Evolutionary conservation across 2,888 invertebrate species (phyloP), one percentile per base, ranked within the genome.

Genomic region (Dilophus febrilis): DNA sequence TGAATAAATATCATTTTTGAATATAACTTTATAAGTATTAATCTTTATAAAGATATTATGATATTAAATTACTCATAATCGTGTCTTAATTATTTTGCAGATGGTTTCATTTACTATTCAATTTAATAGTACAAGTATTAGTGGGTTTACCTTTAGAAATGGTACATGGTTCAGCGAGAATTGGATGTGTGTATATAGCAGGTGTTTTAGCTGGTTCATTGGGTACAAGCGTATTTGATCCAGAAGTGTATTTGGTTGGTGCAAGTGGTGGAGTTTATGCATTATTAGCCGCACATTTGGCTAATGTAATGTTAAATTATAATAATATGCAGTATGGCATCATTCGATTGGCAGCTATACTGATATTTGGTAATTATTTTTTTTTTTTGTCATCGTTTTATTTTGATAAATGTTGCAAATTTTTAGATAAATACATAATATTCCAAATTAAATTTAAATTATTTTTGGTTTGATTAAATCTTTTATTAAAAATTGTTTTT

Each of bases 241-340:
- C 86, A 37, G 83, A 87, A 63, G 91, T 91, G 41, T 92, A 85
- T 61, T 73, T 97, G 47, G 92, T 92, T 40, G 97, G 97, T 38
- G 94, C 95, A 3, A 94, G 92, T 40, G 95, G 94, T 18, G 97
- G 97, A 2, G 95, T 95, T 35, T 97, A 97, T 65, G 94, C 95
- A 13, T 68, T 98, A 26, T 66, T 97, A 36, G 91, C 94, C 4
- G 94, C 95, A 33, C 95, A 97, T 63, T 68, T 97, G 49, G 90
- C 95, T 47, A 94, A 97, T 64, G 87, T 94, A 38, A 68, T 94
- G 53, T 70, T 95, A 48, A 94, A 94, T 67, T 92, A 88, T 66
- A 84, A 87, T 57, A 85, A 88, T 57, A 91, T 94, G 91, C 86
- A 90, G 54, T 85, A 90, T 57, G 91, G 91, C 40, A 76, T 91